Conservation (phyloP, 2,797 vertebrate species). For the Myotis daubentonii region DNA sequence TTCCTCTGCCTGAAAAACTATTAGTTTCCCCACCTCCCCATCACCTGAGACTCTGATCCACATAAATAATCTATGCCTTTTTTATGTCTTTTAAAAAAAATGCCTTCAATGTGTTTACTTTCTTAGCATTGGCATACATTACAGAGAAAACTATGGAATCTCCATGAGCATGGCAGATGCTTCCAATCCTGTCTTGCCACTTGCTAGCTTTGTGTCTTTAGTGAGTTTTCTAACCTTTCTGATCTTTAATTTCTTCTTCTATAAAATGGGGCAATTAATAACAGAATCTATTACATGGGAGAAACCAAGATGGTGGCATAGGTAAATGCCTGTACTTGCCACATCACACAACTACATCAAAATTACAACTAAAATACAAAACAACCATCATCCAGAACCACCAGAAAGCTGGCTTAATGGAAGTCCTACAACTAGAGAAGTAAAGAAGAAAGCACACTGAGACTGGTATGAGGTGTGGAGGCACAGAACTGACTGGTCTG, state of each 20-base stretch:
- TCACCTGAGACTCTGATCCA: not conserved
- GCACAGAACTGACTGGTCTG: too few species aligned
- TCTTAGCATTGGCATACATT: not conserved
- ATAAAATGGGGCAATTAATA: not conserved
- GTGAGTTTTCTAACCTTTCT: conserved; percentile 16
- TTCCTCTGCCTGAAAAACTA: conserved; percentile 55
- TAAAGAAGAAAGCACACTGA: too few species aligned
- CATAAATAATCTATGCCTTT: conserved; percentile 17
- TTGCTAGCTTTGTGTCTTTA: conserved; percentile 36
- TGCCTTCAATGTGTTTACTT: not conserved
- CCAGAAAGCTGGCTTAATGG: too few species aligned
- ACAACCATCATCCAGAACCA: too few species aligned
- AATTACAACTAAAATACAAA: too few species aligned
- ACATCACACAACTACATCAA: too few species aligned
- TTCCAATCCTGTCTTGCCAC: not conserved
- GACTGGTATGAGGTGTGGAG: too few species aligned
- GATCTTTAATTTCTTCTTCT: conserved; percentile 11
- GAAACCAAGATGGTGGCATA: too few species aligned
- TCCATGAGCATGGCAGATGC: not conserved
- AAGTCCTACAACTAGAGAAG: too few species aligned
- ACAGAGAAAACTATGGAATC: not conserved
- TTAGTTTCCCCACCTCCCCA: not conserved
- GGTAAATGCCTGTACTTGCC: too few species aligned
- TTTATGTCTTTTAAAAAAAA: not conserved
- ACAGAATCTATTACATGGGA: not conserved